Evolutionary conservation across 1,140 invertebrate genomes (phyloP).

Genomic region (Drosophila punjabiensis): DNA sequence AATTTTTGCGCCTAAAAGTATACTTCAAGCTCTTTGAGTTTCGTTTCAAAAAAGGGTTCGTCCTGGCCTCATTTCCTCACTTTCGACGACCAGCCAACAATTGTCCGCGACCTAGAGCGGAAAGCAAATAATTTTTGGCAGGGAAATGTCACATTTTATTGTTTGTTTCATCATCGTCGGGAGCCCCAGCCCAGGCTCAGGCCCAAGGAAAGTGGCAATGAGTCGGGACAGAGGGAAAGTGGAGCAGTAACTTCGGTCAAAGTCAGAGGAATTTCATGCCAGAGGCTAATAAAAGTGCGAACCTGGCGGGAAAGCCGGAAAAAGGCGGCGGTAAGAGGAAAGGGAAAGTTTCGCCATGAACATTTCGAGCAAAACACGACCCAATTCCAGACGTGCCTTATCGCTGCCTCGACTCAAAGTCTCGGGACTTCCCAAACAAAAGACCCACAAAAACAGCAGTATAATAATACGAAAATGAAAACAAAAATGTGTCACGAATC

Average conservation of each 20-base stretch:
- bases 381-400: conserved; percentile 80
- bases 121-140: conserved; percentile 56
- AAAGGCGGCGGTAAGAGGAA: background rate
- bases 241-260: conserved; percentile 37
- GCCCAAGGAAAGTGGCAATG: background rate
- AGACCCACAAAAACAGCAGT: conserved; percentile 24
- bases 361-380: conserved; percentile 59
- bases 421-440: conserved; percentile 44
- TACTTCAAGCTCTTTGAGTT: conserved; percentile 6
- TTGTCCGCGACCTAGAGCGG: conserved; percentile 48
- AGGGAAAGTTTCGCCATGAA: conserved; percentile 44
- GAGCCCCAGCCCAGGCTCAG: background rate
- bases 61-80: conserved; percentile 13
- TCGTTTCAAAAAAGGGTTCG: conserved; percentile 12
- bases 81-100: conserved; percentile 32
- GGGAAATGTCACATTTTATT: conserved; percentile 55
- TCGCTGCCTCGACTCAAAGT: conserved; percentile 42
- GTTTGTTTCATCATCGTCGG: conserved; percentile 39
- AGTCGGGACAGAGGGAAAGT: conserved; percentile 9
- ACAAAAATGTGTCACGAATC: conserved; percentile 57
- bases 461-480: conserved; percentile 54
- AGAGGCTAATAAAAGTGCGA: conserved; percentile 73
- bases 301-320: conserved; percentile 26
- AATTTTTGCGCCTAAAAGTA: conserved; percentile 13
- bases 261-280: conserved; percentile 70